Evolutionary conservation across 2,113 vertebrate species (phyloP).

Genomic region (Epinephelus lanceolatus): DNA sequence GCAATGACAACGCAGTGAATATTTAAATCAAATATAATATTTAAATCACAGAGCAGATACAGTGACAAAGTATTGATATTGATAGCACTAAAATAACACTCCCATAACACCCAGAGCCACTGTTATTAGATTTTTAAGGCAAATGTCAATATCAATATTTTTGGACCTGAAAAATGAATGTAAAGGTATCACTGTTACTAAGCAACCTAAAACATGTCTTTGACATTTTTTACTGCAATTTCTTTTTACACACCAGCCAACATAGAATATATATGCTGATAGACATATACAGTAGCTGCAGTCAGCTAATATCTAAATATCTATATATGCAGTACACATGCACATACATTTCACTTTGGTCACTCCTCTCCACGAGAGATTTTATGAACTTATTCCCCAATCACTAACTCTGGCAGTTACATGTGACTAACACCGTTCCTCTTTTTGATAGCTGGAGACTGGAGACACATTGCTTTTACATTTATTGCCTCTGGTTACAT

Average conservation of each 20-base stretch:
- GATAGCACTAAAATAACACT: no score
- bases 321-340: neutral
- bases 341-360: neutral
- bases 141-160: no score
- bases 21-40: no score
- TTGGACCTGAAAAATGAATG: no score
- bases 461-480: slow-evolving; percentile 42
- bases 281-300: neutral
- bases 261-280: neutral
- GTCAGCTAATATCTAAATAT: neutral
- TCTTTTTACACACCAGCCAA: neutral
- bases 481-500: slow-evolving; percentile 40
- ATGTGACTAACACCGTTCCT: slow-evolving; percentile 46
- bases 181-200: neutral
- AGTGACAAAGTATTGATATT: no score
- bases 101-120: no score
- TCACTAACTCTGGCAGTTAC: slow-evolving; percentile 18
- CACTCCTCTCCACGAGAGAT: neutral
- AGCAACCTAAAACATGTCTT: neutral
- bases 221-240: neutral
- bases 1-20: no score
- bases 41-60: no score
- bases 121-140: no score
- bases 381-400: slow-evolving; percentile 18
- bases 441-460: slow-evolving; percentile 34